Conservation (phyloP, 2,113 vertebrate genomes). For the Sigmodon hispidus region DNA sequence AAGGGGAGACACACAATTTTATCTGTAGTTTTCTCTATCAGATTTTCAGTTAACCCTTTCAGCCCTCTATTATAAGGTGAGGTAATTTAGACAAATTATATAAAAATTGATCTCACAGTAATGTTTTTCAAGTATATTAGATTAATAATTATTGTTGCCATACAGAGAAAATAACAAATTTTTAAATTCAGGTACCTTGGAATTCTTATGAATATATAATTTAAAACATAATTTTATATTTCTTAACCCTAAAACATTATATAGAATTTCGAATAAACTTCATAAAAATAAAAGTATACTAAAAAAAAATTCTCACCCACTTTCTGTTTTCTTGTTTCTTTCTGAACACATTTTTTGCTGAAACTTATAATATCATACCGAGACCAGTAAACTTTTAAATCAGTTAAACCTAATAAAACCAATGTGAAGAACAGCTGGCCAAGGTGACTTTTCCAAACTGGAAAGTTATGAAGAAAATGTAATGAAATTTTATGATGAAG, state of each 20-base stretch:
- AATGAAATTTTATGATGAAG: conserved; percentile 61
- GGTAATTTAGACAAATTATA: background rate
- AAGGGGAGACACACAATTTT: background rate
- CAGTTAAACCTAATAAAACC: conserved; percentile 67
- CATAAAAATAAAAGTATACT: background rate
- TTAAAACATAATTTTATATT: background rate
- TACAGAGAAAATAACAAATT: background rate
- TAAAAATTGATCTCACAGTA: background rate
- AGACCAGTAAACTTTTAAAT: conserved; percentile 66
- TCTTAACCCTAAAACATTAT: background rate
- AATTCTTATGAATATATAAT: background rate
- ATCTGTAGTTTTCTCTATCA: background rate
- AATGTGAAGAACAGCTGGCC: conserved; percentile 66
- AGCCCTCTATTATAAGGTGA: background rate
- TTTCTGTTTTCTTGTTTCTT: conserved; percentile 43
- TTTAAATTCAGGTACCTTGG: background rate
- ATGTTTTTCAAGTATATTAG: conserved; percentile 26
- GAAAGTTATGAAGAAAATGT: conserved; percentile 71
- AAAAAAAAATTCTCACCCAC: conserved; percentile 22
- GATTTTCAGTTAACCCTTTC: background rate
- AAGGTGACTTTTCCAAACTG: conserved; percentile 75
- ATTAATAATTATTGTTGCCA: background rate
- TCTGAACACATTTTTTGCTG: conserved; percentile 50
- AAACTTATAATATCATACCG: conserved; percentile 48
- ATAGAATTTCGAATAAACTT: background rate